Percentiles rank a stretch among this genome's conserved stretches.
Evolutionary conservation across 2,888 invertebrate species (phyloP).

Genomic region (Dichetophora obliterata): DNA sequence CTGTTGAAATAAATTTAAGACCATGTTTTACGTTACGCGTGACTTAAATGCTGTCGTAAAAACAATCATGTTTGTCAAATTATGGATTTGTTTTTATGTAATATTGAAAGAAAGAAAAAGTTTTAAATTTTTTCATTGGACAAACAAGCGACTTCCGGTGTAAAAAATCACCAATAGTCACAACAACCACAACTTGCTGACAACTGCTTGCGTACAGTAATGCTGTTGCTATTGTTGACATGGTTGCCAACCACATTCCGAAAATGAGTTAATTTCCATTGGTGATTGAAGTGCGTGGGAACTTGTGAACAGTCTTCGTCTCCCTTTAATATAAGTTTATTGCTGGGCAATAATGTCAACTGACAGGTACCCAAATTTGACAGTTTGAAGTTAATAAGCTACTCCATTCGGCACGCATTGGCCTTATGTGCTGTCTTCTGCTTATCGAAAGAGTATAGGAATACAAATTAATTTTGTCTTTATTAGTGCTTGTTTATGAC

Average conservation of each 20-base stretch:
- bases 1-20: slow-evolving; percentile 18
- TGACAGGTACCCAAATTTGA: slow-evolving; percentile 26
- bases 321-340: not conserved
- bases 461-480: no score
- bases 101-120: slow-evolving; percentile 35
- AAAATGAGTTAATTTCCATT: slow-evolving; percentile 54
- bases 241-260: not conserved
- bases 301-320: slow-evolving; percentile 33
- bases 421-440: not conserved
- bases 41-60: slow-evolving; percentile 60
- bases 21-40: slow-evolving; percentile 60
- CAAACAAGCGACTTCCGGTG: slow-evolving; percentile 60
- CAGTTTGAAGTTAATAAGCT: slow-evolving; percentile 24
- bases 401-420: not conserved
- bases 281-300: slow-evolving; percentile 61
- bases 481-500: slow-evolving; percentile 31
- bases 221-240: not conserved
- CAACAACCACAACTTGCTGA: not conserved
- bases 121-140: slow-evolving; percentile 40
- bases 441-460: not conserved
- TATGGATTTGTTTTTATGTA: not conserved
- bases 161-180: not conserved
- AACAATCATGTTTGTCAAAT: slow-evolving; percentile 46
- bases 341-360: slow-evolving; percentile 14
- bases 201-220: not conserved